These are phyloP conservation scores for Vanessa cardui DNA, from an alignment of 2,888 invertebrate species.

Conservation along the genomic window DNA sequence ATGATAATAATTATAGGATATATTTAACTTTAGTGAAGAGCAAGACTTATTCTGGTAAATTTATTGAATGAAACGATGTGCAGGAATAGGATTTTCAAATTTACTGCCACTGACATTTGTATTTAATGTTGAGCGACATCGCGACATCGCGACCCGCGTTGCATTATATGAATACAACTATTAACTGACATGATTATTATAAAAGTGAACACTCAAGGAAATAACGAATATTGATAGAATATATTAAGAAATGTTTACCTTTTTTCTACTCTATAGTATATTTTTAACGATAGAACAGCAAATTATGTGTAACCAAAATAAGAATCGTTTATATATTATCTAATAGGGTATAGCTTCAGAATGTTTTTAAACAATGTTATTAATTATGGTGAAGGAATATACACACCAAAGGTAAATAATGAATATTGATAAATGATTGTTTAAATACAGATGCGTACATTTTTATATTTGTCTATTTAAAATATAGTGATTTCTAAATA, in stretches of 20 bases:
- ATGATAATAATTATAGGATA: slow-evolving; percentile 30
- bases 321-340: slow-evolving; percentile 35
- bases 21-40: slow-evolving; percentile 50
- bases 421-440: slow-evolving; percentile 31
- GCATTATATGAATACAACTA: slow-evolving; percentile 6
- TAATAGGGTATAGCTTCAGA: slow-evolving; percentile 33
- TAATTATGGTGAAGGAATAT: slow-evolving; percentile 24
- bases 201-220: slow-evolving; percentile 6
- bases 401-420: slow-evolving; percentile 42
- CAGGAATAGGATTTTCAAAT: slow-evolving; percentile 24
- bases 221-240: slow-evolving; percentile 30
- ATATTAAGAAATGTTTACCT: slow-evolving; percentile 35
- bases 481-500: slow-evolving; percentile 47
- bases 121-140: neutral
- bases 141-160: slow-evolving; percentile 1
- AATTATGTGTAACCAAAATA: slow-evolving; percentile 30
- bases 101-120: slow-evolving; percentile 10
- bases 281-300: slow-evolving; percentile 32
- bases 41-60: slow-evolving; percentile 54
- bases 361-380: slow-evolving; percentile 36
- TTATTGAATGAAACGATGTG: slow-evolving; percentile 42
- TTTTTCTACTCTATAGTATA: slow-evolving; percentile 41
- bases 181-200: neutral
- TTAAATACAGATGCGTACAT: slow-evolving; percentile 43
- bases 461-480: slow-evolving; percentile 49